Base-by-base conservation (phyloP, 1,140 invertebrate species). In the Bilobella aurantiaca region DNA sequence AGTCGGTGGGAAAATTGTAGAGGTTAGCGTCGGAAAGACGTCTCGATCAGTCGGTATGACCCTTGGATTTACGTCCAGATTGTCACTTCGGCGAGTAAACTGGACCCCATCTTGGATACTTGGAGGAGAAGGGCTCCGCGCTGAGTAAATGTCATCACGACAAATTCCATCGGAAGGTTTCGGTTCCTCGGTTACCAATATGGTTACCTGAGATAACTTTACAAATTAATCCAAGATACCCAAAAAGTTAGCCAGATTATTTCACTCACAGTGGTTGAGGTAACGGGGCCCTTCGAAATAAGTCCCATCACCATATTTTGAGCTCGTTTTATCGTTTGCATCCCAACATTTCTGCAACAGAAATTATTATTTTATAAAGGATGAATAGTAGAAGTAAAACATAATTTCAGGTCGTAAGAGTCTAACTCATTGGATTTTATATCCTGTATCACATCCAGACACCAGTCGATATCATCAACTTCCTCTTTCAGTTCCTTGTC, bases 401-500 rank as follows among this genome's bases (percentile, higher is more conserved):
- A 3, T 62, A 42, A 28, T 62, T n/a, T 30, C 25, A 16, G 16
- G 30, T 30, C 14, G 25, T 23, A 23, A 28, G 61, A 23, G 12
- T 63, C 42, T 34, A 56, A 65, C 34, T 34, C 23, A 16, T 60
- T 57, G 1, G 53, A n/a, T 25, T 64, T 27, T 14, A 56, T 25
- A 30, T 57, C 60, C n/a, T 28, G 3, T 21, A 31, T 66, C 14
- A 61, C 23, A 34, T 61, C 67, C 28, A 58, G 27, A 14, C 37
- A 57, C 8, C 18, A 58, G 3, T 63, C 46, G 16, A 58, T 66
- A 31, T 67, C 60, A 29, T 67, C 31, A 12, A 68, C 65, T 58
- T 67, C 66, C 25, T 66, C 66, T 18, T 47, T 25, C 2, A 65
- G 37, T 28, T 63, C 21, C 29, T 65, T 65, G 3, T 28, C 25